phyloP scores from a whole-genome alignment of 2,797 vertebrate genomes.

The Urosaurus nigricauda region DNA sequence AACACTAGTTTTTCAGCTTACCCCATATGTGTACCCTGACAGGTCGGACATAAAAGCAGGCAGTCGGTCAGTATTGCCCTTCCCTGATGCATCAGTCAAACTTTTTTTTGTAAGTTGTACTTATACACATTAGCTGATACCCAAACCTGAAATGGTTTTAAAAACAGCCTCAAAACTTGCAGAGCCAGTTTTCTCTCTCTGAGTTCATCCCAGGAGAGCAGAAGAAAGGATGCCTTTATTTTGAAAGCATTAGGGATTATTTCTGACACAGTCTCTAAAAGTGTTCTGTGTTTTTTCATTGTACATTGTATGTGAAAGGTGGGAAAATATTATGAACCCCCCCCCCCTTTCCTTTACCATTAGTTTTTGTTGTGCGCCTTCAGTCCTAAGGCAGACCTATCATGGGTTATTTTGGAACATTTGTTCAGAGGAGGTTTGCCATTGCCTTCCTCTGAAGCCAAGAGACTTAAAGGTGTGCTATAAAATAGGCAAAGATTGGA shows the following conservation, averaged over 20 bases:
- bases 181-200: background rate
- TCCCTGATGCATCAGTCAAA: background rate
- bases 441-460: too few relatives aligned
- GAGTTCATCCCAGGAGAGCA: background rate
- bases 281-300: background rate
- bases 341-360: too few relatives aligned
- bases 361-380: too few relatives aligned
- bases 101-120: background rate
- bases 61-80: background rate
- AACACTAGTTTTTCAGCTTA: background rate
- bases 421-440: too few relatives aligned
- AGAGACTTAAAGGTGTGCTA: background rate
- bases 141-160: background rate
- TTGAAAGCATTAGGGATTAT: background rate
- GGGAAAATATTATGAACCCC: too few relatives aligned
- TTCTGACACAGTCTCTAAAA: background rate
- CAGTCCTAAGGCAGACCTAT: too few relatives aligned
- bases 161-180: background rate
- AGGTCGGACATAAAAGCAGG: background rate
- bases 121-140: background rate
- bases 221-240: background rate
- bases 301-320: background rate
- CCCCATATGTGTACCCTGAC: background rate
- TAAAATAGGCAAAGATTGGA: constrained; percentile 29
- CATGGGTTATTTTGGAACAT: too few relatives aligned